phyloP scores from a whole-genome alignment of 64 coral and sea anemone genomes.

The Astreopora myriophthalma region DNA sequence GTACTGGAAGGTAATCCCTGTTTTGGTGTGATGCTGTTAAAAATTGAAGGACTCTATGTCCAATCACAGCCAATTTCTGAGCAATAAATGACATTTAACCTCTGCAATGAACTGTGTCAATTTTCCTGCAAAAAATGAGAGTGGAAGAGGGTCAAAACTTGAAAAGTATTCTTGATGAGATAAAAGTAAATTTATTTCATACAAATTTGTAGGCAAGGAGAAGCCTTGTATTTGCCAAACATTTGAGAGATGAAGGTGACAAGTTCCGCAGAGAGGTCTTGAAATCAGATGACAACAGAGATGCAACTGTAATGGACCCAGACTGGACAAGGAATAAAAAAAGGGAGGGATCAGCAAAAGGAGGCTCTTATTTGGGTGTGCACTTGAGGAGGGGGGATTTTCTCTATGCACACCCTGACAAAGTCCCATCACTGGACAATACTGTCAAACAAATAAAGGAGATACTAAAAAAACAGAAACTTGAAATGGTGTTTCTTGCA shows the following conservation, averaged over 20 bases:
- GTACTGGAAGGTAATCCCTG: conserved; percentile 50
- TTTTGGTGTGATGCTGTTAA: neutral
- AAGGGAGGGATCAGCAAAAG: conserved; percentile 81
- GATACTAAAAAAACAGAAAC: conserved; percentile 77
- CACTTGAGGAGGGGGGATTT: conserved; percentile 94
- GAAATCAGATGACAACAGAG: conserved; percentile 86
- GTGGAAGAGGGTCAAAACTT: no score
- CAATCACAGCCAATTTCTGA: no score
- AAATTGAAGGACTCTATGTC: neutral
- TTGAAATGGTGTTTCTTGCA: conserved; percentile 94
- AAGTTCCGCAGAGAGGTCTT: conserved; percentile 84
- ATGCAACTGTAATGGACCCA: conserved; percentile 83
- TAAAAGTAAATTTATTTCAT: neutral
- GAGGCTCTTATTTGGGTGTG: conserved; percentile 89
- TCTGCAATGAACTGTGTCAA: no score
- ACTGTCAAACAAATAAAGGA: conserved; percentile 90
- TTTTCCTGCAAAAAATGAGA: no score
- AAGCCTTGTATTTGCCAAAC: conserved; percentile 96
- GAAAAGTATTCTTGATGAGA: neutral
- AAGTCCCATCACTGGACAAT: conserved; percentile 82
- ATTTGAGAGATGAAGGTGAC: conserved; percentile 91
- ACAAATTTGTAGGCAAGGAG: conserved; percentile 74
- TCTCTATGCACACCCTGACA: conserved; percentile 83
- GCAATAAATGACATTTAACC: no score
- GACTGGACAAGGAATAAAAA: conserved; percentile 98